phyloP scores from a whole-genome alignment of 2,888 invertebrate species.

The Drosophila setosimentum region DNA sequence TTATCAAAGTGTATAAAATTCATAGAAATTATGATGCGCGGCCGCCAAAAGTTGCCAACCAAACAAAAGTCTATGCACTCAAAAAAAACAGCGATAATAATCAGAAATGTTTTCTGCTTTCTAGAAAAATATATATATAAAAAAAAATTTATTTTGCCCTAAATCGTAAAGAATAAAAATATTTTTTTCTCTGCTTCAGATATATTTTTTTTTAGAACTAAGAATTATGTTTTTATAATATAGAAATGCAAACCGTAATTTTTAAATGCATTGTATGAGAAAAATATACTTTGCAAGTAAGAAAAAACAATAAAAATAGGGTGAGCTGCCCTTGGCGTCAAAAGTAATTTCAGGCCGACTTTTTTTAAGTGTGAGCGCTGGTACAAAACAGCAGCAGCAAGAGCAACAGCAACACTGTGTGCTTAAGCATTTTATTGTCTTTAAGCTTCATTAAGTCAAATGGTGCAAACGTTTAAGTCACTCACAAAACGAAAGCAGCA shows the following conservation, averaged over 20 bases:
- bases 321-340: neutral
- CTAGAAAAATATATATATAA: neutral
- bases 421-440: slow-evolving; percentile 78
- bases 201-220: neutral
- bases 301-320: neutral
- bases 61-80: neutral
- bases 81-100: neutral
- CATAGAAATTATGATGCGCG: slow-evolving; percentile 79
- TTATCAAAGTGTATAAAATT: slow-evolving; percentile 78
- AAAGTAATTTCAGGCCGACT: neutral
- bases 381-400: neutral
- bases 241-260: neutral
- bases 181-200: neutral
- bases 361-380: slow-evolving; percentile 14
- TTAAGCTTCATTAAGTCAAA: slow-evolving; percentile 80
- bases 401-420: slow-evolving; percentile 48
- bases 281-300: neutral
- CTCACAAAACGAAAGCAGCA: slow-evolving; percentile 24
- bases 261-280: neutral
- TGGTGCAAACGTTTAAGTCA: slow-evolving; percentile 68
- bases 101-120: neutral
- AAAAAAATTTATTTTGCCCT: neutral
- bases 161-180: neutral
- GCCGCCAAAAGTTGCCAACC: slow-evolving; percentile 48
- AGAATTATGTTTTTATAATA: neutral